phyloP scores from a whole-genome alignment of 2,113 vertebrate genomes.

The Sus scrofa region DNA sequence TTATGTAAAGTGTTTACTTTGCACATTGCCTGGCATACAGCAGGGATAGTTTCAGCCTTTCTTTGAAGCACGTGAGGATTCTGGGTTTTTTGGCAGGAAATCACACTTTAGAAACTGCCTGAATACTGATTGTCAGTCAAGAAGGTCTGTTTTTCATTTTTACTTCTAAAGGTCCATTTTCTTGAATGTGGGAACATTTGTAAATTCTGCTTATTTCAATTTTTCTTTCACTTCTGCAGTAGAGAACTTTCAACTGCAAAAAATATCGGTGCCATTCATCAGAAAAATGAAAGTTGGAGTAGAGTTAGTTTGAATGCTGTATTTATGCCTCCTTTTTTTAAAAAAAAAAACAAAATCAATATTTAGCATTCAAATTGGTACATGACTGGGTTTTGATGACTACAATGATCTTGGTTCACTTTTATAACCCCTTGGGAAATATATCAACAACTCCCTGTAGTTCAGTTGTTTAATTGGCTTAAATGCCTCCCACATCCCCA shows the following conservation, averaged over 20 bases:
- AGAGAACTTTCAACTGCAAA: conserved; percentile 10
- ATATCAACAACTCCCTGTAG: not conserved
- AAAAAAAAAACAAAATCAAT: not conserved
- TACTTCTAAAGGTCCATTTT: not conserved
- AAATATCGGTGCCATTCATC: not conserved
- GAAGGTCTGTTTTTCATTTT: not conserved
- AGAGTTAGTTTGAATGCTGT: not conserved
- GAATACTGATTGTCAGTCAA: not conserved
- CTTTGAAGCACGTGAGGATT: not conserved
- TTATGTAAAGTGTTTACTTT: conserved; percentile 52
- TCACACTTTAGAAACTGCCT: not conserved
- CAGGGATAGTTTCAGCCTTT: conserved; percentile 12
- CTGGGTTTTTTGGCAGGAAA: not conserved
- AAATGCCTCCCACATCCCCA: not conserved
- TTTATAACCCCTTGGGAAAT: not conserved
- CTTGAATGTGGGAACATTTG: not conserved
- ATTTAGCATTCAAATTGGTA: not conserved
- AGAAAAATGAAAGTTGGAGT: conserved; percentile 11
- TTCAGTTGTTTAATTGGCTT: not conserved
- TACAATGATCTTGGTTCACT: not conserved
- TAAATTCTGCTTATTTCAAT: conserved; percentile 23
- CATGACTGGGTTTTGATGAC: not conserved
- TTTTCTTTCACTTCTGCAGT: conserved; percentile 1
- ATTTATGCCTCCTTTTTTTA: not conserved
- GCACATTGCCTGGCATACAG: not conserved